These are phyloP conservation scores for Cotesia congregata DNA, from an alignment of 2,888 invertebrate genomes.

Conservation along the genomic window DNA sequence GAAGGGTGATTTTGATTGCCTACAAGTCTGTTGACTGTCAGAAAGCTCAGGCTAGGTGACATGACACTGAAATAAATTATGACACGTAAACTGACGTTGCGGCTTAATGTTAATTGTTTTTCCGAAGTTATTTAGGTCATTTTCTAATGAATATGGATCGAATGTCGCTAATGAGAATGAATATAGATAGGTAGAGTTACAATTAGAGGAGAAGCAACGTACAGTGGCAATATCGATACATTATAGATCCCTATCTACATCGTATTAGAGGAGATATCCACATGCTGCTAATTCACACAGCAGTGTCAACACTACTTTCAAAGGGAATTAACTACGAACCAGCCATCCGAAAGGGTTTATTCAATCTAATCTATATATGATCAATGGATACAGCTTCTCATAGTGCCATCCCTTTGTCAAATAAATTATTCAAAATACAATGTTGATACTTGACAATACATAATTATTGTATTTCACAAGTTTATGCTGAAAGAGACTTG, in stretches of 20 bases:
- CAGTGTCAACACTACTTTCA: constrained; percentile 39
- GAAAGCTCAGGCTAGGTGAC: not conserved
- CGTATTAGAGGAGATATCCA: not conserved
- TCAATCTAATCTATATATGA: constrained; percentile 32
- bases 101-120: constrained; percentile 56
- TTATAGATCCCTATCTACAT: not conserved
- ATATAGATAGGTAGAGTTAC: not conserved
- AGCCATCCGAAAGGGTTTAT: constrained; percentile 31
- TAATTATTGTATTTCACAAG: not conserved
- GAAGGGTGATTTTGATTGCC: not conserved
- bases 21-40: constrained; percentile 30
- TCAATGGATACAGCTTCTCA: constrained; percentile 31
- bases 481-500: not conserved
- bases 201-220: not conserved
- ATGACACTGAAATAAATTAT: not conserved
- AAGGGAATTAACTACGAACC: constrained; percentile 46
- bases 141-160: too few species aligned
- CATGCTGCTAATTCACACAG: constrained; percentile 31
- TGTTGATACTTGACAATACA: constrained; percentile 1
- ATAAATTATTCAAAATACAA: not conserved
- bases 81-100: constrained; percentile 46
- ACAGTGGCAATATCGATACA: not conserved
- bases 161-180: too few species aligned
- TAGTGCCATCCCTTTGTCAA: not conserved
- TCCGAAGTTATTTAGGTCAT: too few species aligned